Evolutionary conservation across 2,113 vertebrate genomes (phyloP), one percentile per base, ranked within the genome.

Genomic region (Plotosus lineatus): DNA sequence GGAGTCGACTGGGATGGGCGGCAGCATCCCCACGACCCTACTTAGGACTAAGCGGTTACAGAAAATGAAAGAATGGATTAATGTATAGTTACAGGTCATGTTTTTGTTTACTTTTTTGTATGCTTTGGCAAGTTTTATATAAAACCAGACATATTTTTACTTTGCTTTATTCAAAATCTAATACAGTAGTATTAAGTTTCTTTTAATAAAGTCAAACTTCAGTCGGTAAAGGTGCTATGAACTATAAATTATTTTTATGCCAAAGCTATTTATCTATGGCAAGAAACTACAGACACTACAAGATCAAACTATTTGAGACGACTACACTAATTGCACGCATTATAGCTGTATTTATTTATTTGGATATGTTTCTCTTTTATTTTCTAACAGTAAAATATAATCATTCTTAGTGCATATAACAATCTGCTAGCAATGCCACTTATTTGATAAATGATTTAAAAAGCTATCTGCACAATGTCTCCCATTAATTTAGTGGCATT

Each of bases 281-380:
- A 44, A 58, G 46, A 72, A 87, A 90, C 84, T 87, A 69, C 23
- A 28, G 3, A 82, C 88, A 87, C 79, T 72, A 77, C 85, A 85
- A 44, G 77, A 60, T 60, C 44, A 80, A 88, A 56, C 53, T 56
- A 56, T 26, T 26, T 56, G 8, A 56, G 53, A 56, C 3, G 9
- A 26, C 55, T 58, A 12, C 55, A 58, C 26, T 1, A 53, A 58
- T 58, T 58, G 10, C 11, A 4, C 11, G 28, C 10, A 28, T 58
- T 58, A 3, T 58, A 58, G 55, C 1, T 53, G 21, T 53, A 53
- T 3, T 23, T 53, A 21, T 53, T 53, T 53, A 53, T 3, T 23
- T 53, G 51, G 7, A 53, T 23, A 23, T 65, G 21, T 48, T 77
- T 58, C 36, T 38, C 28, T 77, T 36, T 73, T 21, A 33, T 48